These are phyloP conservation scores for Eurytoma californica DNA, from an alignment of 2,888 invertebrate genomes.

Conservation along the genomic window DNA sequence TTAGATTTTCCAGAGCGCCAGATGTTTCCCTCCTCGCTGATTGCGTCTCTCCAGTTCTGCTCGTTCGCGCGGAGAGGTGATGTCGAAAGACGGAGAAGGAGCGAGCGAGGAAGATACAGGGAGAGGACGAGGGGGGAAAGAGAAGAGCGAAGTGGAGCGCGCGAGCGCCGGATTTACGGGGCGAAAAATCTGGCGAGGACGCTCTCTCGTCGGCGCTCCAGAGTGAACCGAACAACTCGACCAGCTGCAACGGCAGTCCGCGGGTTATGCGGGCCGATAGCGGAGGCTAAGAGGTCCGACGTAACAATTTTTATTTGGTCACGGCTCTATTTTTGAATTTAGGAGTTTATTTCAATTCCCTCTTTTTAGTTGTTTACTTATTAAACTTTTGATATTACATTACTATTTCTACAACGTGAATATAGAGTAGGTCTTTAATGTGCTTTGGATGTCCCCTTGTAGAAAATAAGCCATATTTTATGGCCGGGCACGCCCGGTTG, in stretches of 20 bases:
- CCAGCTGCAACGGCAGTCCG: no score
- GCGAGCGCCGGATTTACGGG: slow-evolving; percentile 43
- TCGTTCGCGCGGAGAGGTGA: background rate
- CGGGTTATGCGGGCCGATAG: background rate
- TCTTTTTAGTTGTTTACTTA: no score
- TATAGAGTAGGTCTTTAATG: no score
- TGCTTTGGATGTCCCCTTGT: no score
- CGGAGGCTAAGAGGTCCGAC: no score
- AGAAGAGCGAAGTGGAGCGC: slow-evolving; percentile 9
- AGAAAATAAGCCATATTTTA: no score
- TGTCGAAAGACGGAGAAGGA: background rate
- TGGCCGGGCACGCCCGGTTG: no score
- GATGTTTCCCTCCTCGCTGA: slow-evolving; percentile 66
- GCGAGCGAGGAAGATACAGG: background rate
- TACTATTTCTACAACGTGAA: no score
- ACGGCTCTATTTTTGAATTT: no score
- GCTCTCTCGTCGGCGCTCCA: background rate
- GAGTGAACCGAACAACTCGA: background rate
- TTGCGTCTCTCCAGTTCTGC: slow-evolving; percentile 57
- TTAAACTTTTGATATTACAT: no score
- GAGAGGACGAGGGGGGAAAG: slow-evolving; percentile 15
- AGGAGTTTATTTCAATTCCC: no score
- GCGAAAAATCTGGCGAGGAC: slow-evolving; percentile 49
- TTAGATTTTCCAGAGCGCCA: slow-evolving; percentile 70
- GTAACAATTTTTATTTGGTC: no score